phyloP scores from a whole-genome alignment of 2,888 invertebrate genomes.

The Cephus pygmeus region DNA sequence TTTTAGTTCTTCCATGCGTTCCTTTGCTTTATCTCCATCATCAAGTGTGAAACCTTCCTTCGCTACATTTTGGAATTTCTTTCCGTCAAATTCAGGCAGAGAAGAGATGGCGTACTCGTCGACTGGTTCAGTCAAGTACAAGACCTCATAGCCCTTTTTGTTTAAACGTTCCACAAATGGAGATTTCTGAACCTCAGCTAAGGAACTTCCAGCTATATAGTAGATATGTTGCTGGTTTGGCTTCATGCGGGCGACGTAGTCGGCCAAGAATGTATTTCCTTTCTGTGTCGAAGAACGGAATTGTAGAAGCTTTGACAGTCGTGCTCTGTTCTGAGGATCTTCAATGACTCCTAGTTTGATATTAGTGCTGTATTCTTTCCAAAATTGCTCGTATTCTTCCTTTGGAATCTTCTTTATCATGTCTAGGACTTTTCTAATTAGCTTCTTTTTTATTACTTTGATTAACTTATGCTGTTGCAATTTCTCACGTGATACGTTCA shows the following conservation, averaged over 20 bases:
- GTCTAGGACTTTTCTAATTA: conserved; percentile 95
- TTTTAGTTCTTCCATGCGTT: conserved; percentile 81
- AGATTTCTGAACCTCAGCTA: conserved; percentile 87
- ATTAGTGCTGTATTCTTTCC: conserved; percentile 99
- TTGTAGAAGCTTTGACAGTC: conserved; percentile 92
- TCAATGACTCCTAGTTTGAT: conserved; percentile 97
- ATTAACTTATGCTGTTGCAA: conserved; percentile 98
- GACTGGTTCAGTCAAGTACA: conserved; percentile 95
- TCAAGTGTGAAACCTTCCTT: conserved; percentile 95
- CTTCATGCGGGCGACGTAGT: conserved; percentile 96
- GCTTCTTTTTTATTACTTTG: conserved; percentile 99
- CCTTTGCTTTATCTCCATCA: conserved; percentile 75
- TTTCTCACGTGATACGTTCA: conserved; percentile 98
- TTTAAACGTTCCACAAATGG: conserved; percentile 96
- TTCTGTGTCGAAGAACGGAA: conserved; percentile 85
- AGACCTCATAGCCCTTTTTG: conserved; percentile 93
- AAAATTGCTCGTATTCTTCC: conserved; percentile 92
- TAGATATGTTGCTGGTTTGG: conserved; percentile 94
- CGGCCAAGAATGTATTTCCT: conserved; percentile 79
- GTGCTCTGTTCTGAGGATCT: conserved; percentile 95
- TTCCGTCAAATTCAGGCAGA: conserved; percentile 97
- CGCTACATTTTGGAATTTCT: conserved; percentile 99
- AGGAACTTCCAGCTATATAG: conserved; percentile 92
- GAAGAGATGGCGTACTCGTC: conserved; percentile 98
- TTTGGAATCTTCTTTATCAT: conserved; percentile 97